A percentile compares a stretch with the other conserved stretches of the same genome.
Conservation (phyloP, 2,113 vertebrate genomes). For the Thymallus thymallus region DNA sequence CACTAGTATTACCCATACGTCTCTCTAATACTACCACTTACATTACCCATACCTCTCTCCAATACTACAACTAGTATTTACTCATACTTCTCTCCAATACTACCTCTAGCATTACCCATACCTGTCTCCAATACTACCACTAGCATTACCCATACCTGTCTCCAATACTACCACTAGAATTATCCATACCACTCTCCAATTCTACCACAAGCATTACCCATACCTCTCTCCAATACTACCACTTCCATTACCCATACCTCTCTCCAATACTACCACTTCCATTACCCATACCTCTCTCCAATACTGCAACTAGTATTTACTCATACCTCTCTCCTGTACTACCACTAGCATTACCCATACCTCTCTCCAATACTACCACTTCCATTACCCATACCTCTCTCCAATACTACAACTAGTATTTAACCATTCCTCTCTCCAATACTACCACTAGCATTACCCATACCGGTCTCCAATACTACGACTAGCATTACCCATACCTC, state of each 20-base stretch:
- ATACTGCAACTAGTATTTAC: background rate
- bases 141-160: conserved; percentile 12
- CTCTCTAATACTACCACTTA: background rate
- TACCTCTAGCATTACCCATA: background rate
- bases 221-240: background rate
- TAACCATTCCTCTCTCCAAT: no score
- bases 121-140: background rate
- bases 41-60: conserved; percentile 8
- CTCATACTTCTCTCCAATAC: background rate
- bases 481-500: background rate
- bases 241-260: conserved; percentile 5
- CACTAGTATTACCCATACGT: conserved; percentile 1
- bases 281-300: conserved; percentile 7
- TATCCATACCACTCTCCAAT: conserved; percentile 6
- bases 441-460: background rate
- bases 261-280: background rate
- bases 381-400: conserved; percentile 6
- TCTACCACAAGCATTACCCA: background rate
- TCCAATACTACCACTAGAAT: background rate
- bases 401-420: background rate
- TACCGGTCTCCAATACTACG: background rate
- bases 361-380: background rate
- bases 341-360: conserved; percentile 6
- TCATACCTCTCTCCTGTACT: no score
- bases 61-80: background rate